phyloP scores from a whole-genome alignment of 1,140 invertebrate genomes.

The Saccostrea echinata region DNA sequence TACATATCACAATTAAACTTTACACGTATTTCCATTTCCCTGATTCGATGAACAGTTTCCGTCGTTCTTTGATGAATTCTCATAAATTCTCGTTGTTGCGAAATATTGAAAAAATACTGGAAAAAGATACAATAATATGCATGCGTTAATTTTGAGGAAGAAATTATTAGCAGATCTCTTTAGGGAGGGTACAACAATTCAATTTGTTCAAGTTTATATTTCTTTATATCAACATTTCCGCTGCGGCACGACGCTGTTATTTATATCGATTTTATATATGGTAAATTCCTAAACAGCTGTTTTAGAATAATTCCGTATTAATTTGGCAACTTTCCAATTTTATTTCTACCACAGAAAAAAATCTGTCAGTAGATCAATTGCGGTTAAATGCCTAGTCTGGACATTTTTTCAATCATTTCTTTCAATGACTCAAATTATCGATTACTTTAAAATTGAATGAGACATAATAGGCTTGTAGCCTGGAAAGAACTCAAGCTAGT shows the following conservation, averaged over 20 bases:
- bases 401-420: not conserved
- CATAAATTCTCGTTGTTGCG: no score
- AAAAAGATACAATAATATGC: no score
- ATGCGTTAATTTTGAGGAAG: no score
- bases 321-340: not conserved
- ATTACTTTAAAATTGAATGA: constrained; percentile 18
- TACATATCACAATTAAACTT: no score
- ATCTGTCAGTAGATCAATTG: no score
- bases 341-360: not conserved
- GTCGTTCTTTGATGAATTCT: no score
- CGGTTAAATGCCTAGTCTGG: no score
- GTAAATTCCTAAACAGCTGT: not conserved
- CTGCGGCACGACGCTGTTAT: not conserved
- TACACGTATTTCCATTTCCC: no score
- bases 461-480: not conserved
- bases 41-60: no score
- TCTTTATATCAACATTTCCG: not conserved
- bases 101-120: no score
- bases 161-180: no score
- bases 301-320: not conserved
- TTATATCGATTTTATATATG: not conserved
- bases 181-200: not conserved
- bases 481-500: no score
- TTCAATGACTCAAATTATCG: constrained; percentile 6
- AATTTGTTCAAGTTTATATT: not conserved